Evolutionary conservation across 2,888 invertebrate genomes (phyloP).

Genomic region (Caenorhabditis zanzibari): DNA sequence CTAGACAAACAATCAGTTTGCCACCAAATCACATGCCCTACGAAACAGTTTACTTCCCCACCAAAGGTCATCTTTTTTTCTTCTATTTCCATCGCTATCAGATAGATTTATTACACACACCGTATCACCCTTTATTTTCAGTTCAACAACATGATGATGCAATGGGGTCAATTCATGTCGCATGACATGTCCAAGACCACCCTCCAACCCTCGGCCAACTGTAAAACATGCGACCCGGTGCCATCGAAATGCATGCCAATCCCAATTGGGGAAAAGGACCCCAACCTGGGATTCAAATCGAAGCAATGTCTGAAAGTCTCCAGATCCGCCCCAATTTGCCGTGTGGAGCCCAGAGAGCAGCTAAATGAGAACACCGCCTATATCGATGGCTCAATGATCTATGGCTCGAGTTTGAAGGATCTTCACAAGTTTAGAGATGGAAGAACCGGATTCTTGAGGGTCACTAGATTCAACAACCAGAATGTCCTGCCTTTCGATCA

Average conservation of each 20-base stretch:
- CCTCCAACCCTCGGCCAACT: conserved; percentile 79
- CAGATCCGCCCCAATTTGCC: conserved; percentile 95
- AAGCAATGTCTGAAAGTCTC: conserved; percentile 81
- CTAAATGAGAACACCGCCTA: conserved; percentile 89
- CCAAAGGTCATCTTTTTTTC: no score
- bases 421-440: conserved; percentile 82
- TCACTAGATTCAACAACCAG: conserved; percentile 75
- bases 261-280: conserved; percentile 80
- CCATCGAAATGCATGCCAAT: conserved; percentile 82
- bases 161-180: conserved; percentile 83
- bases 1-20: no score
- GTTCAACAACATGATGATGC: conserved; percentile 83
- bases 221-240: conserved; percentile 78
- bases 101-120: not conserved
- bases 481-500: conserved; percentile 82
- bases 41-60: no score
- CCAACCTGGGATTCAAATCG: conserved; percentile 79
- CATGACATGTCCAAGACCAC: conserved; percentile 83
- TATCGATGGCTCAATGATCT: conserved; percentile 95
- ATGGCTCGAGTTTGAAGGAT: conserved; percentile 88
- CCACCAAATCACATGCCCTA: no score
- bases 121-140: conserved; percentile 37
- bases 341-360: conserved; percentile 96
- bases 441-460: conserved; percentile 77
- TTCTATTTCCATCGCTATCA: not conserved